phyloP scores from a whole-genome alignment of 2,888 invertebrate species.

The Drosophila multiciliata region DNA sequence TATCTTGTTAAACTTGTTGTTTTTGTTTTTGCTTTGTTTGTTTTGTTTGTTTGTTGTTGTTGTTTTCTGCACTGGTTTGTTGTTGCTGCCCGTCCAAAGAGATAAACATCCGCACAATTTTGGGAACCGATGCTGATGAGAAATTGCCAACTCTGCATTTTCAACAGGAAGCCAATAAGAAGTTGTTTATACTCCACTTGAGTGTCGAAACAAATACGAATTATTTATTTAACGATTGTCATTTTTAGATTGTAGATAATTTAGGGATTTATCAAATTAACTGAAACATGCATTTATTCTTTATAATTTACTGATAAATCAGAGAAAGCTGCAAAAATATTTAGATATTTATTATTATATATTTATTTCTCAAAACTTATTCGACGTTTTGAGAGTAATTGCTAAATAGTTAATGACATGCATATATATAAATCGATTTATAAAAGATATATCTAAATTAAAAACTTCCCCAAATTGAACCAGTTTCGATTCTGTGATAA shows the following conservation, averaged over 20 bases:
- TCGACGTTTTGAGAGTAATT: neutral
- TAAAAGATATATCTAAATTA: neutral
- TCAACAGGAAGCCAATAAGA: constrained; percentile 28
- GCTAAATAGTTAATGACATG: constrained; percentile 3
- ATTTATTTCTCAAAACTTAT: too few species aligned
- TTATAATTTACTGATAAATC: neutral
- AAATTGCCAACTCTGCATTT: constrained; percentile 37
- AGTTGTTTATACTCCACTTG: constrained; percentile 26
- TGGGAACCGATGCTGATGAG: constrained; percentile 28
- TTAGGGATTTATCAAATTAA: neutral
- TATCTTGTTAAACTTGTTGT: constrained; percentile 55
- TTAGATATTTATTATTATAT: too few species aligned
- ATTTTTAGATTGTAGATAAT: neutral
- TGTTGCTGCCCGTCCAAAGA: constrained; percentile 25
- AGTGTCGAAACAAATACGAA: constrained; percentile 5
- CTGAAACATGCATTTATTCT: neutral
- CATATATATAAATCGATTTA: neutral
- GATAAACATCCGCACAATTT: constrained; percentile 69
- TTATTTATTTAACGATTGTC: constrained; percentile 3
- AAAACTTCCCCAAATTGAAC: constrained; percentile 31
- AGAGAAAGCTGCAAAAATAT: too few species aligned
- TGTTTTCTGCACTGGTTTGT: constrained; percentile 42
- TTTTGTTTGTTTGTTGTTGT: constrained; percentile 3
- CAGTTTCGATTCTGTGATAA: constrained; percentile 47
- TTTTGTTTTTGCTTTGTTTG: constrained; percentile 1